These are phyloP conservation scores for Smutsia gigantea DNA, from an alignment of 2,797 vertebrate species.

Conservation along the genomic window DNA sequence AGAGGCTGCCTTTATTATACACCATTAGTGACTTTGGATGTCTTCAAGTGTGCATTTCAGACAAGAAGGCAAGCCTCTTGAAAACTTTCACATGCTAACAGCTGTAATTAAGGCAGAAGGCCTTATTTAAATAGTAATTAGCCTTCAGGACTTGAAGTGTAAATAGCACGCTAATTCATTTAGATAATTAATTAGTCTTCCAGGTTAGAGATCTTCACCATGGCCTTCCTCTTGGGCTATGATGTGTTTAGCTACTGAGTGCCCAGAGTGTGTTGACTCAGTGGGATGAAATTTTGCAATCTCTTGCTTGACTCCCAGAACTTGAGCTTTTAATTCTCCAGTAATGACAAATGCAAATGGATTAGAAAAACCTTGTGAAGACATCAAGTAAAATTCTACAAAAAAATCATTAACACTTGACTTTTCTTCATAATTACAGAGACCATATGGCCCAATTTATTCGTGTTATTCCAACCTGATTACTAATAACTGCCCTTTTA, in stretches of 20 bases:
- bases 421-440: not conserved
- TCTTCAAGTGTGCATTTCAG: slow-evolving; percentile 47
- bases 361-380: slow-evolving; percentile 23
- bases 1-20: not conserved
- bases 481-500: not conserved
- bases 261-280: not conserved
- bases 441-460: not conserved
- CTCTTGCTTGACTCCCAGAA: not conserved
- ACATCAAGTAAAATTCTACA: not conserved
- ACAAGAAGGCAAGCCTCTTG: slow-evolving; percentile 17
- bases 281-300: not conserved
- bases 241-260: not conserved
- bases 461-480: not conserved
- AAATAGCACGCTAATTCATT: slow-evolving; percentile 72
- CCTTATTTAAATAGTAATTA: slow-evolving; percentile 77
- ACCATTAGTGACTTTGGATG: not conserved
- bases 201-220: not conserved
- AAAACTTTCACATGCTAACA: slow-evolving; percentile 68
- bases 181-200: slow-evolving; percentile 71
- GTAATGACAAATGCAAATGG: not conserved
- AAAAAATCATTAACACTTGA: not conserved
- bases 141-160: slow-evolving; percentile 52
- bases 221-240: not conserved
- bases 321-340: not conserved
- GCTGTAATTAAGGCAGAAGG: slow-evolving; percentile 75